Evolutionary conservation across 2,888 invertebrate species (phyloP).

Genomic region (Zelleria hepariella): DNA sequence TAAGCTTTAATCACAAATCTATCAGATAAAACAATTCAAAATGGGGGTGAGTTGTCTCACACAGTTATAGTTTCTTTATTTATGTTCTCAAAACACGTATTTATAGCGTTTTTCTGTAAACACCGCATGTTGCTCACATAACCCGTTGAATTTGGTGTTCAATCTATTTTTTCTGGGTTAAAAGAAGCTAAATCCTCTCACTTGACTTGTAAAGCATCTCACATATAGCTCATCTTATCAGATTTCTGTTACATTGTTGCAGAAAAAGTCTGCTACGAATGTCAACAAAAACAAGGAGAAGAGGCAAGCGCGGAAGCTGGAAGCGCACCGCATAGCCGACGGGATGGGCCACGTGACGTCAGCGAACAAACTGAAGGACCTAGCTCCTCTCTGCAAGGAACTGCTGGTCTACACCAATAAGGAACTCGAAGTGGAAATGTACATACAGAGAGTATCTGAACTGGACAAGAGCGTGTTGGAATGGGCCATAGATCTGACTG

Average conservation of each 20-base stretch:
- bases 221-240: background rate
- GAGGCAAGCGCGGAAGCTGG: slow-evolving; percentile 72
- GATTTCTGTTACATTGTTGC: slow-evolving; percentile 17
- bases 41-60: background rate
- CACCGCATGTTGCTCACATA: background rate
- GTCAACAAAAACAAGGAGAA: slow-evolving; percentile 74
- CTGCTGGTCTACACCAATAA: slow-evolving; percentile 75
- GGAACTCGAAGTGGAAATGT: slow-evolving; percentile 72
- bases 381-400: slow-evolving; percentile 72
- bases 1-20: background rate
- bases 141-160: background rate
- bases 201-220: no score
- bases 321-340: slow-evolving; percentile 71
- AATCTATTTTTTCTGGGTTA: no score
- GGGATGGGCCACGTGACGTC: slow-evolving; percentile 73
- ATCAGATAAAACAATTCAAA: background rate
- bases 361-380: slow-evolving; percentile 73
- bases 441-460: slow-evolving; percentile 70
- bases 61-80: no score
- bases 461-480: slow-evolving; percentile 70
- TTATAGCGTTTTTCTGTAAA: background rate
- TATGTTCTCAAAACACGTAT: background rate
- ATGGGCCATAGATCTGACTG: slow-evolving; percentile 83
- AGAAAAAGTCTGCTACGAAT: slow-evolving; percentile 62
- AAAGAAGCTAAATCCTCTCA: no score